Evolutionary conservation across 2,113 vertebrate genomes (phyloP).

Genomic region (Lepidothrix coronata): DNA sequence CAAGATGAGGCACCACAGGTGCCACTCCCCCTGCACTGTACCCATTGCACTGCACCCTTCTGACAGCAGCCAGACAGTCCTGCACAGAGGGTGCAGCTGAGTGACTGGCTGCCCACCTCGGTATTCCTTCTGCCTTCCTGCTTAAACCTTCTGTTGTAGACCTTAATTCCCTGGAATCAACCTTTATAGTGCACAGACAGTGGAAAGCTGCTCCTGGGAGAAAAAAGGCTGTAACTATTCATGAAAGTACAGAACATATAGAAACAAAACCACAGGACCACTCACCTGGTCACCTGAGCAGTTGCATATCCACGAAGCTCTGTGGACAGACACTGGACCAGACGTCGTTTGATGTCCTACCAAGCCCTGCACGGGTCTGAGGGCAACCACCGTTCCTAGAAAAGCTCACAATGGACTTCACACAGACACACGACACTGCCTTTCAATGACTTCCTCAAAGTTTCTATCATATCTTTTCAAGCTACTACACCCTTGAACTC

Average conservation of each 20-base stretch:
- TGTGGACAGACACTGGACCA: not conserved
- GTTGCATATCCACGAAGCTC: not conserved
- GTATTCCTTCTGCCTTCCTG: not conserved
- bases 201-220: not conserved
- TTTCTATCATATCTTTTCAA: not conserved
- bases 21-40: not conserved
- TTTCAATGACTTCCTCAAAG: not conserved
- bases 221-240: not conserved
- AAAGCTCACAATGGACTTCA: not conserved
- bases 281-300: not conserved
- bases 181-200: fast-evolving
- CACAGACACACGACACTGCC: not conserved
- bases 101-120: not conserved
- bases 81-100: not conserved
- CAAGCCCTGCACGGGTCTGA: not conserved
- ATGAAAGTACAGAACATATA: not conserved
- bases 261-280: not conserved
- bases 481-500: not conserved
- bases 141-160: not conserved
- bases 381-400: not conserved
- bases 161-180: not conserved
- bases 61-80: not conserved
- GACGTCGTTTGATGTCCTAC: not conserved
- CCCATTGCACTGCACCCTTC: not conserved
- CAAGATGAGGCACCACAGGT: not conserved